These are phyloP conservation scores for Manduca sexta DNA, from an alignment of 1,140 invertebrate genomes.

Conservation along the genomic window DNA sequence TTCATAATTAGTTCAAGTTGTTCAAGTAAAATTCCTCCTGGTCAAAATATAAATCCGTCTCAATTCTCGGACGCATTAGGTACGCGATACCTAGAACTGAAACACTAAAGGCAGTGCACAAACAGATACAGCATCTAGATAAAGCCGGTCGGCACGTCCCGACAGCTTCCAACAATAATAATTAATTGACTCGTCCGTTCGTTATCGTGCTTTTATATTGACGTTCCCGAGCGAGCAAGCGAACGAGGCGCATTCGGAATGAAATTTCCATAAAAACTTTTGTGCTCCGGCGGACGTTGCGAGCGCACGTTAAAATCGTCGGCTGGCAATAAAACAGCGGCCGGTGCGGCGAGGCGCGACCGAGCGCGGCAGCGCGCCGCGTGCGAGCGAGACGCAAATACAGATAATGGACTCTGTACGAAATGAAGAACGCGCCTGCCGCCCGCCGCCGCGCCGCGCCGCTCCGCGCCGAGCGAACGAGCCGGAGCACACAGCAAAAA, in stretches of 20 bases:
- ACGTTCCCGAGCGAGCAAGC: conserved; percentile 66
- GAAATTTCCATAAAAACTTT: conserved; percentile 74
- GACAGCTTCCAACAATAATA: conserved; percentile 72
- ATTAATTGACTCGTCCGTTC: conserved; percentile 73
- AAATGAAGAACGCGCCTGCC: conserved; percentile 64
- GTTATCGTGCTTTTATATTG: conserved; percentile 73
- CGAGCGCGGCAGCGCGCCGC: conserved; percentile 43
- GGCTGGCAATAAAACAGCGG: conserved; percentile 71
- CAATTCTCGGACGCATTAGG: too few relatives aligned
- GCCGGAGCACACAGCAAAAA: conserved; percentile 64
- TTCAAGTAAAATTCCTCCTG: background rate
- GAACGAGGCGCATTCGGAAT: conserved; percentile 68
- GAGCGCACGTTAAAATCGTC: conserved; percentile 72
- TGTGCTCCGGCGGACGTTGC: conserved; percentile 70
- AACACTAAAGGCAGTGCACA: background rate
- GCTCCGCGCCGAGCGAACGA: conserved; percentile 57
- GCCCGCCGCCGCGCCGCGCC: conserved; percentile 49
- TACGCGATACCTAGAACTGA: too few relatives aligned
- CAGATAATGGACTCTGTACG: conserved; percentile 65
- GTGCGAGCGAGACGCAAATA: conserved; percentile 54
- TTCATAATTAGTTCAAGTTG: too few relatives aligned
- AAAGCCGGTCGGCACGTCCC: conserved; percentile 54
- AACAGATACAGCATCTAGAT: conserved; percentile 53
- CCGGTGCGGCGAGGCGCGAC: conserved; percentile 67
- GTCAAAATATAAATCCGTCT: too few relatives aligned